Conservation (phyloP, 1,140 invertebrate genomes). For the Diprion similis region DNA sequence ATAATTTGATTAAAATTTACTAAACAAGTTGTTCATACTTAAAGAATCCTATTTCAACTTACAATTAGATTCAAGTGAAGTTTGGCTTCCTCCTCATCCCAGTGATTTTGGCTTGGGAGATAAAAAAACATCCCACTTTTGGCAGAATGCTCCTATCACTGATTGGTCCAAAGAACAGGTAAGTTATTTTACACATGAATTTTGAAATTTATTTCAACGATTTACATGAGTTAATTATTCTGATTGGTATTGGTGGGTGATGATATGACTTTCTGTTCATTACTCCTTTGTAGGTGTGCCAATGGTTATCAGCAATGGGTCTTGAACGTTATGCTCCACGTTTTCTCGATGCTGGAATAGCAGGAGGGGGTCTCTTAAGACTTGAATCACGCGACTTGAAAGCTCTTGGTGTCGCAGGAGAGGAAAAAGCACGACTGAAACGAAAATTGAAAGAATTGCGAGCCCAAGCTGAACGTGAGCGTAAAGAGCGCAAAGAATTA, state of each 20-base stretch:
- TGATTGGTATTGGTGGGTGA: not conserved
- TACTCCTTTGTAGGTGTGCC: slow-evolving; percentile 72
- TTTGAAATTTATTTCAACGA: slow-evolving; percentile 16
- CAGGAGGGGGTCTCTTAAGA: slow-evolving; percentile 80
- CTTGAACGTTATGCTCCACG: slow-evolving; percentile 84
- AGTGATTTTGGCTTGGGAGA: slow-evolving; percentile 61
- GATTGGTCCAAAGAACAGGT: slow-evolving; percentile 91
- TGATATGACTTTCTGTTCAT: slow-evolving; percentile 21
- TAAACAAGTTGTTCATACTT: slow-evolving; percentile 9
- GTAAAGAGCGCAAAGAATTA: slow-evolving; percentile 79
- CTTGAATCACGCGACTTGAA: slow-evolving; percentile 90
- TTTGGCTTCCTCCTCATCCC: slow-evolving; percentile 61
- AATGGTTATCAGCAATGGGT: slow-evolving; percentile 84
- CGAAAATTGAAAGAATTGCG: slow-evolving; percentile 89
- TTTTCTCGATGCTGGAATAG: slow-evolving; percentile 85
- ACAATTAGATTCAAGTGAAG: slow-evolving; percentile 57
- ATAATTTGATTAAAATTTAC: slow-evolving; percentile 3
- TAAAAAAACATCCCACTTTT: slow-evolving; percentile 70
- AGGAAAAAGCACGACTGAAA: slow-evolving; percentile 85
- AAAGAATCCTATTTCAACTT: slow-evolving; percentile 10
- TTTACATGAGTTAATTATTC: slow-evolving; percentile 26
- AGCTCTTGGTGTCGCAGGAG: slow-evolving; percentile 78
- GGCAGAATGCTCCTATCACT: slow-evolving; percentile 74
- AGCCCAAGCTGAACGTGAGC: slow-evolving; percentile 79
- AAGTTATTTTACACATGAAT: slow-evolving; percentile 34